Evolutionary conservation across 1,140 invertebrate genomes (phyloP).

Genomic region (Pogonomyrmex barbatus): DNA sequence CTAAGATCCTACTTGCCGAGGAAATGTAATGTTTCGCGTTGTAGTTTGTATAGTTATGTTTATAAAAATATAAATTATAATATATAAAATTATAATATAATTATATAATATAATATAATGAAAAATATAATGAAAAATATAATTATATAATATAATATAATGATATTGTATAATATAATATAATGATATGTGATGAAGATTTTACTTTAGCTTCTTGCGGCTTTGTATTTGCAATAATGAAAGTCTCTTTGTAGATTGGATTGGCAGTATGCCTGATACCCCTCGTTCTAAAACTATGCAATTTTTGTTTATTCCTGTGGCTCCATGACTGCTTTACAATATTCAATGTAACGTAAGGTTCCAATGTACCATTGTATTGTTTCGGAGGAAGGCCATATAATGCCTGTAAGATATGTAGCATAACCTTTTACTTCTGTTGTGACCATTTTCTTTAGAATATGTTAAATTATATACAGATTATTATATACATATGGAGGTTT

Average conservation of each 20-base stretch:
- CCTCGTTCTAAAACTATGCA: conserved; percentile 84
- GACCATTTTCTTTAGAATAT: background rate
- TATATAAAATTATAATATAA: no score
- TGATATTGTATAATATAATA: background rate
- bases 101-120: no score
- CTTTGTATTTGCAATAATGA: conserved; percentile 82
- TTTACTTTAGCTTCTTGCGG: conserved; percentile 83
- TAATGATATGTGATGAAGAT: background rate
- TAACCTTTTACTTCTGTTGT: background rate
- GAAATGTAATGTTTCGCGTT: no score
- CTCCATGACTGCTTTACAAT: conserved; percentile 84
- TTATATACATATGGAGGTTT: no score
- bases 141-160: no score
- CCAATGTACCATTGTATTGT: conserved; percentile 83
- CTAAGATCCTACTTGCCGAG: no score
- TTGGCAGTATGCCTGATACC: conserved; percentile 82
- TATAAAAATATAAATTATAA: no score
- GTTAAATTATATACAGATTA: background rate
- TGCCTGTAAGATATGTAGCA: conserved; percentile 73
- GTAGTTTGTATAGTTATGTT: no score
- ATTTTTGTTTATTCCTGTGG: conserved; percentile 81
- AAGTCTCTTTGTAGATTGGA: conserved; percentile 84
- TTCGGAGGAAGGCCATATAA: conserved; percentile 83
- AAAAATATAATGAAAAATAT: no score
- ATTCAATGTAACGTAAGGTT: conserved; percentile 83